Percentiles rank a stretch among this genome's conserved stretches.
Evolutionary conservation across 2,113 vertebrate species (phyloP).

Genomic region (Ophthalmolycus amberensis): DNA sequence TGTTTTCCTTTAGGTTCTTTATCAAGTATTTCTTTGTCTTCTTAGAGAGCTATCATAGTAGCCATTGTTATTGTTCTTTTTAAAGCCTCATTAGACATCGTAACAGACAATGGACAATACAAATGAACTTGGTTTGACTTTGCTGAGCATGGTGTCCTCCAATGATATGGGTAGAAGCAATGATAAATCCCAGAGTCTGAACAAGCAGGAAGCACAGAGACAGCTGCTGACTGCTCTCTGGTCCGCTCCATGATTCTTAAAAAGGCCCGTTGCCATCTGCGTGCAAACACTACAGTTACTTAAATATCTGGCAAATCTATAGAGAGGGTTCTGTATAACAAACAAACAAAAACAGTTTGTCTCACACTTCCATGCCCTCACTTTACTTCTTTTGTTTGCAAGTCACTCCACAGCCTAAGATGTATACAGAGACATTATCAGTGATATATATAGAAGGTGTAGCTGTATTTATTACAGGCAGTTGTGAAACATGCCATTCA

Average conservation of each 20-base stretch:
- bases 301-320: conserved; percentile 7
- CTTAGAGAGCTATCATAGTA: not conserved
- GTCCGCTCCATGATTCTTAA: conserved; percentile 31
- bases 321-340: not conserved
- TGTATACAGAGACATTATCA: not conserved
- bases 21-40: not conserved
- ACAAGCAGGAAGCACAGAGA: conserved; percentile 46
- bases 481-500: conserved; percentile 4
- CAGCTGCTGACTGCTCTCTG: conserved; percentile 52
- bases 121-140: conserved; percentile 28
- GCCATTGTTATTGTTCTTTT: conserved; percentile 1
- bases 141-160: conserved; percentile 35
- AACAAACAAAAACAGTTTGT: conserved; percentile 7
- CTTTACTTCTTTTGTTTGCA: not conserved
- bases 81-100: conserved; percentile 16
- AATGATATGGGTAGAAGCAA: conserved; percentile 24
- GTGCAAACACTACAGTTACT: conserved; percentile 25
- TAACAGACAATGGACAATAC: not conserved
- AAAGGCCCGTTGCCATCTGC: conserved; percentile 45
- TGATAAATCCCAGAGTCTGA: conserved; percentile 15
- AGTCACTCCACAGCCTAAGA: not conserved
- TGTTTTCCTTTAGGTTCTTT: not conserved
- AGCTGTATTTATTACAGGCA: not conserved
- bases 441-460: not conserved
- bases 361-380: not conserved